Evolutionary conservation across 2,113 vertebrate species (phyloP), one percentile per base, ranked within the genome.

Genomic region (Herpailurus yagouaroundi): DNA sequence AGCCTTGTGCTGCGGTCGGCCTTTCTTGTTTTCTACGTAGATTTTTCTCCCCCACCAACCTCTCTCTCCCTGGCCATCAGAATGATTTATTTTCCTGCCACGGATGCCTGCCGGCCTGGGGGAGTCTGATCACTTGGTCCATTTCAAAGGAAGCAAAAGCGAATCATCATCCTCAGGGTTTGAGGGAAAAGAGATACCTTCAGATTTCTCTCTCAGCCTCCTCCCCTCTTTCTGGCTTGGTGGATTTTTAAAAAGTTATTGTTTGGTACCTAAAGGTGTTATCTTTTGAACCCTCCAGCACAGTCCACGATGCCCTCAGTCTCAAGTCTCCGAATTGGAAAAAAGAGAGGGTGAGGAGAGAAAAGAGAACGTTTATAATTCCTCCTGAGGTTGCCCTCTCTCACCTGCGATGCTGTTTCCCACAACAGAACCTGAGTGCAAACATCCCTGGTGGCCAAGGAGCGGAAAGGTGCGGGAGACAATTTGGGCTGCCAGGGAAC

Each of bases 21-120:
- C 94, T 98, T 97, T 97, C 98, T 98, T 97, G 98, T 96, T 98
- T 98, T 98, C 97, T 98, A 92, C 41, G 41, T 96, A 96, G 98
- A 94, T 92, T 97, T 92, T 23, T 97, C 98, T 98, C 97, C 68
- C 95, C 87, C 83, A 3, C 92, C 96, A 97, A 87, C 96, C 98
- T 98, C 92, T 64, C 95, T 96, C 91, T 94, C 85, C 73, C 91
- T 97, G 89, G 93, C 91, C 95, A 95, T 97, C 97, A 98, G 97
- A 97, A 97, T 98, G 96, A 98, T 97, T 98, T 98, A 98, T 98
- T 97, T 96, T 97, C 94, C 96, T 98, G 97, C 96, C 98, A 96
- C 52, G 48, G 76, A 95, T 96, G 97, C 95, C 96, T 96, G 95
- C 97, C 14, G 86, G 97, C 96, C 97, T 97, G 85, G 93, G 93